phyloP scores from a whole-genome alignment of 2,888 invertebrate species.

The Eristalis tenax region DNA sequence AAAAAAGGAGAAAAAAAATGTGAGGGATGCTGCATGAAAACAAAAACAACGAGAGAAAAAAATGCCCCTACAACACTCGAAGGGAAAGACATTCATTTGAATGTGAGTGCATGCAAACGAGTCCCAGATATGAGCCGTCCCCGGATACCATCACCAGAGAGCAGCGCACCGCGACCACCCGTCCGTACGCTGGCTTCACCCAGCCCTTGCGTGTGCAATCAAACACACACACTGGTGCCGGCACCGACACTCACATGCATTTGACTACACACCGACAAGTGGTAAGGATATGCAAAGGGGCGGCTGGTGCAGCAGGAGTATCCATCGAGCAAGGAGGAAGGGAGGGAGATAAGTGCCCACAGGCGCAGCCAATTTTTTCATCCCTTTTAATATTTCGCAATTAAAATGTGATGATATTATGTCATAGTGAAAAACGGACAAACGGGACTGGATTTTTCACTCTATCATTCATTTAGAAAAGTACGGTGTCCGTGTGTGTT shows the following conservation, averaged over 20 bases:
- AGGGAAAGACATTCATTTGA: constrained; percentile 72
- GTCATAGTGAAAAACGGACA: constrained; percentile 72
- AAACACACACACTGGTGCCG: constrained; percentile 5
- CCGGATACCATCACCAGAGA: constrained; percentile 51
- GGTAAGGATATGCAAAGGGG: constrained; percentile 29
- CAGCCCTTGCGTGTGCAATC: constrained; percentile 58
- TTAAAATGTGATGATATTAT: constrained; percentile 73
- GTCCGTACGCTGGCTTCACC: background rate
- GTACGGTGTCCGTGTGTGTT: constrained; percentile 13
- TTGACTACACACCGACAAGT: background rate
- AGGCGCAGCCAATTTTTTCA: constrained; percentile 72
- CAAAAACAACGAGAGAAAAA: constrained; percentile 25
- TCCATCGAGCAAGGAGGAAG: constrained; percentile 13
- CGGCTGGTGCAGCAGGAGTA: background rate
- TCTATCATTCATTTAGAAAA: constrained; percentile 67
- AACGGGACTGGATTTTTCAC: constrained; percentile 71
- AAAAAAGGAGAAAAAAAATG: constrained; percentile 52
- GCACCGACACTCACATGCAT: background rate
- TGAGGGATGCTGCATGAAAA: constrained; percentile 46
- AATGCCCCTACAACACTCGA: constrained; percentile 58
- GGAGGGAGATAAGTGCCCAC: constrained; percentile 65
- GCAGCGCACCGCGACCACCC: background rate
- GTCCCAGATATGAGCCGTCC: constrained; percentile 70
- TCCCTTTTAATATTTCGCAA: constrained; percentile 72
- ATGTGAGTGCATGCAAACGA: constrained; percentile 69